phyloP scores from a whole-genome alignment of 2,113 vertebrate genomes.

The Phainopepla nitens region DNA sequence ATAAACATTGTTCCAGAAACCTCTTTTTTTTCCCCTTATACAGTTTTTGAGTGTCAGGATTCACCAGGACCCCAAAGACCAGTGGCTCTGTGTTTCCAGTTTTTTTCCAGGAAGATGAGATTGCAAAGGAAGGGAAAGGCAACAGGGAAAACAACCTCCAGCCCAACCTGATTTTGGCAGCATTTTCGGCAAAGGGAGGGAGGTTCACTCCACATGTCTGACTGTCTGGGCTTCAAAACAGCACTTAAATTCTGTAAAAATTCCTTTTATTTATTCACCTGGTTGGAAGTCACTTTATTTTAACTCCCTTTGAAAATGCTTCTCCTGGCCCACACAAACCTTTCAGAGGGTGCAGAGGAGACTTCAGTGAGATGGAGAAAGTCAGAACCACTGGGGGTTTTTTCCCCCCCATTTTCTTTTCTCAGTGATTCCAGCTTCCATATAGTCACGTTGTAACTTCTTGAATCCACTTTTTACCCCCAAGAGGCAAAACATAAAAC shows the following conservation, averaged over 20 bases:
- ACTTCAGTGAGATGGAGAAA: fast-evolving
- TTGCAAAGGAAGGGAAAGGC: background rate
- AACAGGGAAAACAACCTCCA: background rate
- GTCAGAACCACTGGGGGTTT: background rate
- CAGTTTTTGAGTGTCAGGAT: background rate
- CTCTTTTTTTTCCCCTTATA: background rate
- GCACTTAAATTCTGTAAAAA: background rate
- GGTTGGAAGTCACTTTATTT: background rate
- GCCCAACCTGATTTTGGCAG: background rate
- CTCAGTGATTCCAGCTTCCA: background rate
- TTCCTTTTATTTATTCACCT: background rate
- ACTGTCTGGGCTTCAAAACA: background rate
- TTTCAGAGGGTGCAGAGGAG: background rate
- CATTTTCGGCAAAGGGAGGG: background rate
- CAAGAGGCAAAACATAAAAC: background rate
- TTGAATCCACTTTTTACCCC: background rate
- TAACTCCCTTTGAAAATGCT: background rate
- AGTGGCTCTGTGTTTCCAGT: background rate
- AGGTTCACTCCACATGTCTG: background rate
- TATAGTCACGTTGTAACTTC: background rate
- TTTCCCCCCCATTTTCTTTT: background rate
- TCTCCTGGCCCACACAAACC: background rate
- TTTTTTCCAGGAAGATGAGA: background rate
- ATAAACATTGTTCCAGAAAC: background rate
- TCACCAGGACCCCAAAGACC: background rate